phyloP scores from a whole-genome alignment of 2,888 invertebrate genomes.

The Cenopis cana region DNA sequence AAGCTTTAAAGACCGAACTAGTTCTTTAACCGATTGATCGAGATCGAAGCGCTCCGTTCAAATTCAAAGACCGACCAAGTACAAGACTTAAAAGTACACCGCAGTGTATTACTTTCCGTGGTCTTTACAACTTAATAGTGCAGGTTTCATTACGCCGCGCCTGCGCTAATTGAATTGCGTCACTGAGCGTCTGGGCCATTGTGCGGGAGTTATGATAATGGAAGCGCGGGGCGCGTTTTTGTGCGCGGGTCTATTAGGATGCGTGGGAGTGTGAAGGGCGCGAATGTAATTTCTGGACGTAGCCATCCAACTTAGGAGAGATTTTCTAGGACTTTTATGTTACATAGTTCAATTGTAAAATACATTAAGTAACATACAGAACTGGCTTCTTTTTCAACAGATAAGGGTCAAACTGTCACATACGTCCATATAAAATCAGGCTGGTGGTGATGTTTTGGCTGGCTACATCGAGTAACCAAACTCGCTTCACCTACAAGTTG shows the following conservation, averaged over 20 bases:
- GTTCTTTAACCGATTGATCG: not conserved
- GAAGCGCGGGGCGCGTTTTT: conserved; percentile 30
- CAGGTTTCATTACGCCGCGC: conserved; percentile 6
- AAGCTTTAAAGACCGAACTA: not conserved
- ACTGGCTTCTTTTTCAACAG: no score
- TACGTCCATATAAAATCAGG: no score
- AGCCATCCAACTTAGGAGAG: no score
- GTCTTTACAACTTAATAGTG: conserved; percentile 35
- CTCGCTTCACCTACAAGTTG: not conserved
- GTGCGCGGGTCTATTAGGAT: conserved; percentile 6
- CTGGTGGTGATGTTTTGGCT: no score
- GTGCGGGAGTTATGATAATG: conserved; percentile 21
- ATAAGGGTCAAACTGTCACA: no score
- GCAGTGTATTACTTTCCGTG: conserved; percentile 16
- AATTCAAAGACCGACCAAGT: not conserved
- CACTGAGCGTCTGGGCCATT: not conserved
- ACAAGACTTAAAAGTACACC: not conserved
- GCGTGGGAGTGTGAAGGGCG: conserved; percentile 6
- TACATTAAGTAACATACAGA: not conserved
- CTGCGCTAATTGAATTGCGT: conserved; percentile 14
- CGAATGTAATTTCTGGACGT: not conserved
- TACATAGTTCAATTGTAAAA: not conserved
- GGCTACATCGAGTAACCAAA: no score
- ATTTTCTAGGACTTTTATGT: no score
- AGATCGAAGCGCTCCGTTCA: not conserved